These are phyloP conservation scores for Orestias chungarensis DNA, from an alignment of 2,797 vertebrate genomes.

Conservation along the genomic window DNA sequence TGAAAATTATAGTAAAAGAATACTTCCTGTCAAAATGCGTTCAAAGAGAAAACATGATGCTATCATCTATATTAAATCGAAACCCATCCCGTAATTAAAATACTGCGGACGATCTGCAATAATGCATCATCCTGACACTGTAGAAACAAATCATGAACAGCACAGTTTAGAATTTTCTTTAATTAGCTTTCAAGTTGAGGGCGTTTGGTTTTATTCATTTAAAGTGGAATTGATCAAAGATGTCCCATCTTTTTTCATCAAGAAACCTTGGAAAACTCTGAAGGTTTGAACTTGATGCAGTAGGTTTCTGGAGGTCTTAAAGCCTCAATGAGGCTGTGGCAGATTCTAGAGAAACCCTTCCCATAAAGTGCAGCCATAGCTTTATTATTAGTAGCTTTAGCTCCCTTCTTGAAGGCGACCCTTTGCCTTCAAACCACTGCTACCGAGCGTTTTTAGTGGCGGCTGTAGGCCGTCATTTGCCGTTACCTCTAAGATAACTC, in stretches of 20 bases:
- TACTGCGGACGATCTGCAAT: background rate
- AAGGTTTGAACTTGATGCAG: background rate
- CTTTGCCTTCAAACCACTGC: background rate
- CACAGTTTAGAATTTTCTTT: background rate
- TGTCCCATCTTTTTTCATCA: background rate
- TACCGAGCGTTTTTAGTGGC: slow-evolving; percentile 13
- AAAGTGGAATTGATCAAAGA: background rate
- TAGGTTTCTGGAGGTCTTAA: background rate
- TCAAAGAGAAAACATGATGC: background rate
- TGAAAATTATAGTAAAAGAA: background rate
- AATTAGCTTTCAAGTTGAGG: background rate
- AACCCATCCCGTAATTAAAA: background rate
- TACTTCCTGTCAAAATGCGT: background rate
- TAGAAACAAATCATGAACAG: background rate
- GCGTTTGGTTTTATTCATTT: background rate
- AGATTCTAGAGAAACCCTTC: background rate
- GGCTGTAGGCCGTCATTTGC: slow-evolving; percentile 31
- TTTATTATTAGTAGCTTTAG: background rate
- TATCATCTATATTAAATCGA: background rate
- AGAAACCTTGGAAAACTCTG: background rate
- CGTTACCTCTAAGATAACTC: slow-evolving; percentile 34
- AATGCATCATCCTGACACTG: background rate
- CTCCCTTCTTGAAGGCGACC: background rate
- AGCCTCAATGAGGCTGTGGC: too few relatives aligned
- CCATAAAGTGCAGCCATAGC: background rate